These are phyloP conservation scores for Etheostoma cragini DNA, from an alignment of 2,113 vertebrate genomes.

Conservation along the genomic window DNA sequence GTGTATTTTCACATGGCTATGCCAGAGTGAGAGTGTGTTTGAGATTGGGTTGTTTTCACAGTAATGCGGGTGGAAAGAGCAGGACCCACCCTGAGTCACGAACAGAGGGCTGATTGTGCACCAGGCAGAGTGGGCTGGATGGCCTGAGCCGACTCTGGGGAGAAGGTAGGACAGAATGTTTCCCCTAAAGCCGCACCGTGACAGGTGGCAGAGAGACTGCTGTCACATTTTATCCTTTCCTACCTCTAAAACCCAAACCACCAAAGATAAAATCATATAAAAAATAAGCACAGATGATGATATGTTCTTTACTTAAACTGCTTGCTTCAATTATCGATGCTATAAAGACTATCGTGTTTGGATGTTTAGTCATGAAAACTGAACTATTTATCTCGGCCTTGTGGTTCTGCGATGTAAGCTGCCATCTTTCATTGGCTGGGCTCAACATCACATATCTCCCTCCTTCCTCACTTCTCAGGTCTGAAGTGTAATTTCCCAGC, in stretches of 20 bases:
- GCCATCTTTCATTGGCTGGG: conserved; percentile 57
- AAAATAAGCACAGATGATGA: conserved; percentile 57
- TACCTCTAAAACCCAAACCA: conserved; percentile 36
- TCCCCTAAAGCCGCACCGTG: conserved; percentile 64
- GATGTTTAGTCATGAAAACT: conserved; percentile 36
- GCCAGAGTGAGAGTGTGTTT: conserved; percentile 73
- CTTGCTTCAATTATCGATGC: conserved; percentile 21
- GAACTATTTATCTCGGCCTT: conserved; percentile 22
- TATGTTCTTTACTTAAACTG: conserved; percentile 29
- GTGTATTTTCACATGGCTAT: conserved; percentile 72
- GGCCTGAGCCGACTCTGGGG: conserved; percentile 40
- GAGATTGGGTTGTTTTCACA: conserved; percentile 84
- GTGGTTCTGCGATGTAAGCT: conserved; percentile 59
- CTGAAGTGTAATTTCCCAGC: conserved; percentile 81
- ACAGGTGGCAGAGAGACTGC: conserved; percentile 78
- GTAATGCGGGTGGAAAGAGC: conserved; percentile 72
- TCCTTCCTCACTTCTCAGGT: conserved; percentile 58
- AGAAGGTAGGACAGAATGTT: conserved; percentile 56
- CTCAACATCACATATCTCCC: conserved; percentile 63
- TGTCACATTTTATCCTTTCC: conserved; percentile 66
- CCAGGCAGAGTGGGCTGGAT: conserved; percentile 67
- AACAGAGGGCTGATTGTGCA: conserved; percentile 83
- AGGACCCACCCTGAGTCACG: conserved; percentile 77
- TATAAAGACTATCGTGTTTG: conserved; percentile 31
- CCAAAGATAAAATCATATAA: conserved; percentile 19